These are phyloP conservation scores for Seriola quinqueradiata DNA, from an alignment of 2,113 vertebrate species.

Conservation along the genomic window DNA sequence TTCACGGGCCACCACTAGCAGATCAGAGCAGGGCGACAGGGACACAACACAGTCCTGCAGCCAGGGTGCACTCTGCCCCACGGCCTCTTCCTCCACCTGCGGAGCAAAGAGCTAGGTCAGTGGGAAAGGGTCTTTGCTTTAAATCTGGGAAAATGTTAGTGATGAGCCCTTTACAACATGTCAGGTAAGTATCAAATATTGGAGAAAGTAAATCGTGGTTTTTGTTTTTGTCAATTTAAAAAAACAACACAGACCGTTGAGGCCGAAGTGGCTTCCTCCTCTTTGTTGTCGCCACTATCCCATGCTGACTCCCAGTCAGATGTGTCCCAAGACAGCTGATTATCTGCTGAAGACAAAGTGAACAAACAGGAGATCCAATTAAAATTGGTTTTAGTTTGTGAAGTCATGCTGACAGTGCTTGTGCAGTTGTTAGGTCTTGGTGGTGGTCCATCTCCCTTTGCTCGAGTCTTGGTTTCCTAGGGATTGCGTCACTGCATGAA, in stretches of 20 bases:
- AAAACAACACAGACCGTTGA: constrained; percentile 62
- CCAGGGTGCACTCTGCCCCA: constrained; percentile 87
- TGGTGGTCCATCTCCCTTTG: not conserved
- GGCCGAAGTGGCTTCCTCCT: constrained; percentile 50
- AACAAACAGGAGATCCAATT: not conserved
- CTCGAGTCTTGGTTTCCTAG: not conserved
- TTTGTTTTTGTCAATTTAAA: not conserved
- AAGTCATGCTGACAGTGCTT: not conserved
- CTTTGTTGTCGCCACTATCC: constrained; percentile 73
- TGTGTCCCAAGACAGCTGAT: constrained; percentile 83
- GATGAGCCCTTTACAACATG: not conserved
- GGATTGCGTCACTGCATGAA: not conserved
- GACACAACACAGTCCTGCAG: constrained; percentile 94
- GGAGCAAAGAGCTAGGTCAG: constrained; percentile 1
- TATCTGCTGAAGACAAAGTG: constrained; percentile 62
- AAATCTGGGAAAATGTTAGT: not conserved
- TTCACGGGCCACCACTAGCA: constrained; percentile 93
- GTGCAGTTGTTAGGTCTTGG: no score
- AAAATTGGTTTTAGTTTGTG: not conserved
- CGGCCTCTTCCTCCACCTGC: constrained; percentile 73
- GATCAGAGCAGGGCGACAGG: constrained; percentile 94
- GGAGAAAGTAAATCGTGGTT: no score
- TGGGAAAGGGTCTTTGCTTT: not conserved
- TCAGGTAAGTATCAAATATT: not conserved
- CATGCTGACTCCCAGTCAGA: constrained; percentile 84